These are phyloP conservation scores for Malthinus flaveolus DNA, from an alignment of 2,888 invertebrate genomes.

Conservation along the genomic window DNA sequence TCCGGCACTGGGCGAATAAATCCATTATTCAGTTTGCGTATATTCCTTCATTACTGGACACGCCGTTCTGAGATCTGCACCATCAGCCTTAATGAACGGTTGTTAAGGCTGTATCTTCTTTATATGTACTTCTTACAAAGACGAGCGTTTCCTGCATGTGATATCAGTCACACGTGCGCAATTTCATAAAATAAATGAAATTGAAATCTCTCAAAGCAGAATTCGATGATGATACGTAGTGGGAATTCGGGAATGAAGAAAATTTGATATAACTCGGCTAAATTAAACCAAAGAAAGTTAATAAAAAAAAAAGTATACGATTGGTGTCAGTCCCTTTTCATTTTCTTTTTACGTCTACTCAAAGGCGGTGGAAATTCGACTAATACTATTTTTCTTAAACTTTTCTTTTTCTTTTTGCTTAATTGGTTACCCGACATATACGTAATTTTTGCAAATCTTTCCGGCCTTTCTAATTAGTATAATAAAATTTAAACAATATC, in stretches of 20 bases:
- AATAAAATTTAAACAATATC: too few species aligned
- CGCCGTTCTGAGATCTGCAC: conserved; percentile 24
- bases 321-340: conserved; percentile 2
- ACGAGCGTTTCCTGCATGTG: conserved; percentile 13
- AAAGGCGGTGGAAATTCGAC: too few species aligned
- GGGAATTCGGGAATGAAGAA: conserved; percentile 1
- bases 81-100: conserved; percentile 26
- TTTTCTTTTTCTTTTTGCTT: too few species aligned
- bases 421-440: too few species aligned
- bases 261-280: conserved; percentile 5
- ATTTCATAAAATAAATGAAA: conserved; percentile 26
- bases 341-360: background rate
- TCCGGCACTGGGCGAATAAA: conserved; percentile 26
- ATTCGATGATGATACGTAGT: conserved; percentile 5
- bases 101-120: conserved; percentile 24
- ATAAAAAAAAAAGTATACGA: conserved; percentile 6
- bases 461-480: too few species aligned
- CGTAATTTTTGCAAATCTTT: too few species aligned
- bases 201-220: conserved; percentile 3
- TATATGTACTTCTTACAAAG: conserved; percentile 20
- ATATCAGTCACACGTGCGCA: conserved; percentile 21
- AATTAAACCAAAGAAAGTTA: conserved; percentile 6
- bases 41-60: conserved; percentile 29
- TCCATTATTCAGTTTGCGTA: conserved; percentile 27
- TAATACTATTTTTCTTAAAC: too few species aligned